These are phyloP conservation scores for Aphelenchoides fujianensis DNA, from an alignment of 1,140 invertebrate species.

Conservation along the genomic window DNA sequence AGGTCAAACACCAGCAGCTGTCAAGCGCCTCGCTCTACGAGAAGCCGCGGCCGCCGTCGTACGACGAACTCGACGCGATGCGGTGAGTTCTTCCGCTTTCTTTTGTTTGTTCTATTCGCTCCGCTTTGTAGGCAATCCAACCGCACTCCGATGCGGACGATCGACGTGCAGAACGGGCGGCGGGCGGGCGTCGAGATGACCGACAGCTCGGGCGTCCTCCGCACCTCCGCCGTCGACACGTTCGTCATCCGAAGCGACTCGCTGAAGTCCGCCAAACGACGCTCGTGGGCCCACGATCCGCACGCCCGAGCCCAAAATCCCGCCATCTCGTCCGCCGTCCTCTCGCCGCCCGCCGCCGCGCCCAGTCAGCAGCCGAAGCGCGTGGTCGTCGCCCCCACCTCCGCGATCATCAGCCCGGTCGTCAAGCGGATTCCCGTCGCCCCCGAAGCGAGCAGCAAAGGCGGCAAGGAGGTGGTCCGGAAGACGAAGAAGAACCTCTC, in stretches of 20 bases:
- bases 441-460: not conserved
- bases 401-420: not conserved
- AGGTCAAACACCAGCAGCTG: constrained; percentile 4
- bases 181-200: not conserved
- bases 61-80: constrained; percentile 25
- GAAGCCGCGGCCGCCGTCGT: constrained; percentile 20
- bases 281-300: constrained; percentile 43
- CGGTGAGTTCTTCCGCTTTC: not conserved
- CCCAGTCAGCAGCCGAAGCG: not conserved
- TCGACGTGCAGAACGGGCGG: not conserved
- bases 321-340: not conserved
- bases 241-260: constrained; percentile 33
- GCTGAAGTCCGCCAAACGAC: constrained; percentile 37
- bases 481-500: not conserved
- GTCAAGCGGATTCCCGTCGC: not conserved
- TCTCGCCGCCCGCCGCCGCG: not conserved
- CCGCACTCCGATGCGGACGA: not conserved
- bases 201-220: constrained; percentile 2
- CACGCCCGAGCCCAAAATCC: not conserved
- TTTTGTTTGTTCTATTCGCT: not conserved
- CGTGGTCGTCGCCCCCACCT: not conserved
- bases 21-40: constrained; percentile 15
- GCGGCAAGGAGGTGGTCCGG: not conserved
- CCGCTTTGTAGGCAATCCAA: not conserved
- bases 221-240: constrained; percentile 15